Base-by-base conservation (phyloP, 2,888 invertebrate species). In the Cylloceria caligata region DNA sequence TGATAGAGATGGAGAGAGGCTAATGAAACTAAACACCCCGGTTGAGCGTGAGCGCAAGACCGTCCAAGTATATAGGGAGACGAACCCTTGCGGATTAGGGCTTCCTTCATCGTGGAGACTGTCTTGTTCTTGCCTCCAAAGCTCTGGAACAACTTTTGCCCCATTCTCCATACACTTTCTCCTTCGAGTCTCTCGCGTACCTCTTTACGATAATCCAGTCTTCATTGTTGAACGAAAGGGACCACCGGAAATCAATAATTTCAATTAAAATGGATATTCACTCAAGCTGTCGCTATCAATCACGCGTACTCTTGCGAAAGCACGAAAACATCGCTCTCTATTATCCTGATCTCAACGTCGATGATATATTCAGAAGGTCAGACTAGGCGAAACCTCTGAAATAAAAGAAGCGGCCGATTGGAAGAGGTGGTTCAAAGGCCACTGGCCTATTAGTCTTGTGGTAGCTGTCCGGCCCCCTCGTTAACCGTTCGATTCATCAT, bases 401-500 rank as follows among this genome's bases (percentile, higher is more conserved):
- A 21, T 47, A 57, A 34, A 52, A 68, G 42, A 62, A 74, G 36
- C 52, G 68, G 19, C 21, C 16, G 24, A 49, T 57, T 39, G 55
- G 57, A 45, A 74, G 45, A 69, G 13, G 42, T 67, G 34, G 21
- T 27, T 24, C 16, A 57, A 60, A 49, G 67, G 27, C 67, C 34
- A 45, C 62, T 34, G n/a, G n/a, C 52, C 60, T 42, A 49, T 67
- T 52, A 47, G 65, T 42, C 68, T 64, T 42, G 16, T 45, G 39
- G 30, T 19, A 30, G 47, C 57, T 67, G 57, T 60, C 65, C 57
- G 36, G 42, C 55, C 75, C 79, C 85, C 86, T 86, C 86, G 87
- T 87, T 87, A 88, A 84, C 74, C 80, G 76, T 65, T 74, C 86
- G 80, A 88, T 88, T 88, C 86, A 86, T 88, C 88, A 87, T 88